Percentiles rank a stretch among this genome's conserved stretches.
These are phyloP conservation scores for Antheraea assamensis DNA, from an alignment of 2,888 invertebrate genomes.

Conservation along the genomic window DNA sequence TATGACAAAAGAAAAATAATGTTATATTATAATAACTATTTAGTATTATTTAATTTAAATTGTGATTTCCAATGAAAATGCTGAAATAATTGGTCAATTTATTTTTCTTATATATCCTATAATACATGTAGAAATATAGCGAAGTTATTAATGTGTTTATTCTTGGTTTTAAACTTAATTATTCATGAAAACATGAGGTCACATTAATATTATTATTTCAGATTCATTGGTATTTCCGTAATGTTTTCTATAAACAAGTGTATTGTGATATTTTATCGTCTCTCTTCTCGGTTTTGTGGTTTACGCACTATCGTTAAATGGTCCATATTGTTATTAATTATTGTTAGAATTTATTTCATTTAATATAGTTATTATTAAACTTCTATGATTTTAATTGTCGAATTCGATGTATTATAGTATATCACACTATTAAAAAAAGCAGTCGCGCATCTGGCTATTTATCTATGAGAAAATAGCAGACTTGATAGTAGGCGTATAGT, in stretches of 20 bases:
- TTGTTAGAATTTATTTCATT: not conserved
- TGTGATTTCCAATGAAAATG: too few relatives aligned
- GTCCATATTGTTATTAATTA: not conserved
- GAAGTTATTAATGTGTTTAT: not conserved
- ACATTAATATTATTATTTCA: constrained; percentile 3
- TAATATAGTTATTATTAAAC: not conserved
- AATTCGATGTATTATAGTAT: too few relatives aligned
- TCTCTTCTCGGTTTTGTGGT: not conserved
- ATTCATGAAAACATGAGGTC: not conserved
- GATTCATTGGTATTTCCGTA: not conserved
- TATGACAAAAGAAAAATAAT: too few relatives aligned
- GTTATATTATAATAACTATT: too few relatives aligned
- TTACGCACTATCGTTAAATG: not conserved
- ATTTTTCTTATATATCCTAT: not conserved
- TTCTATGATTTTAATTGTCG: too few relatives aligned
- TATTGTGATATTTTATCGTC: not conserved
- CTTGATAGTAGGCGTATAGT: too few relatives aligned
- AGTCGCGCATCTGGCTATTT: too few relatives aligned
- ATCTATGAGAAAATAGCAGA: too few relatives aligned
- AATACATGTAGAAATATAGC: too few relatives aligned
- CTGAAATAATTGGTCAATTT: too few relatives aligned
- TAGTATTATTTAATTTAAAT: too few relatives aligned
- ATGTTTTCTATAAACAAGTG: not conserved
- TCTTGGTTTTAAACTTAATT: not conserved
- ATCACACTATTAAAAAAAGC: too few relatives aligned